These are phyloP conservation scores for Phaenicophaeus curvirostris DNA, from an alignment of 2,797 vertebrate genomes.

Conservation along the genomic window DNA sequence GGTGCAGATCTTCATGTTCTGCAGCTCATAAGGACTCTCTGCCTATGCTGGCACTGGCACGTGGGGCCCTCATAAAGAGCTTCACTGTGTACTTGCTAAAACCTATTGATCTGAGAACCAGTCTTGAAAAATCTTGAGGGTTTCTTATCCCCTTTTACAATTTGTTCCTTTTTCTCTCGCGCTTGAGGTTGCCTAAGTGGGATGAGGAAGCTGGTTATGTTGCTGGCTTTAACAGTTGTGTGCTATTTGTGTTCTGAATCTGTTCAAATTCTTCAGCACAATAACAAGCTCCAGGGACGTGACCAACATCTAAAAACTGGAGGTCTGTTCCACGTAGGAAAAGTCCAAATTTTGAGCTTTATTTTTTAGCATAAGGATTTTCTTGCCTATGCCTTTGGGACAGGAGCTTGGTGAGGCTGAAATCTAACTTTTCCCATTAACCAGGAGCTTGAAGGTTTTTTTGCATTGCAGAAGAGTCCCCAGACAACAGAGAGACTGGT, in stretches of 20 bases:
- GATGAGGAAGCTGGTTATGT: background rate
- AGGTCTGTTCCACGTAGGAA: background rate
- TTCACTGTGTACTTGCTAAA: background rate
- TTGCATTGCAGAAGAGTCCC: background rate
- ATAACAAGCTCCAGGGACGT: too few species aligned
- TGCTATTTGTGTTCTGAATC: background rate
- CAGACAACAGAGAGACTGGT: background rate
- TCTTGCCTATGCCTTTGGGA: background rate
- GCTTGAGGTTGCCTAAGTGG: background rate
- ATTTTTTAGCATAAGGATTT: background rate
- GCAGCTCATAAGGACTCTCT: too few species aligned
- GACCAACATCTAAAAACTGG: background rate
- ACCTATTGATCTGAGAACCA: background rate
- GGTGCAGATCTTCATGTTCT: background rate
- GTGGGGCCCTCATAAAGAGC: fast-evolving
- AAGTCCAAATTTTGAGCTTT: background rate
- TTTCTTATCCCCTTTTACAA: background rate
- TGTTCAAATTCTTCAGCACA: background rate
- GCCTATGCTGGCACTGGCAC: background rate
- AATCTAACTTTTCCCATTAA: background rate
- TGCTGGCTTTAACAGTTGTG: too few species aligned
- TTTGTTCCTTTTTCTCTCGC: background rate
- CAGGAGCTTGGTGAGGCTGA: too few species aligned
- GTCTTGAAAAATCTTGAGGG: background rate
- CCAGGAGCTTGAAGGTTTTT: background rate